Evolutionary conservation across 2,113 vertebrate genomes (phyloP), one percentile per base, ranked within the genome.

Genomic region (Datnioides undecimradiatus): DNA sequence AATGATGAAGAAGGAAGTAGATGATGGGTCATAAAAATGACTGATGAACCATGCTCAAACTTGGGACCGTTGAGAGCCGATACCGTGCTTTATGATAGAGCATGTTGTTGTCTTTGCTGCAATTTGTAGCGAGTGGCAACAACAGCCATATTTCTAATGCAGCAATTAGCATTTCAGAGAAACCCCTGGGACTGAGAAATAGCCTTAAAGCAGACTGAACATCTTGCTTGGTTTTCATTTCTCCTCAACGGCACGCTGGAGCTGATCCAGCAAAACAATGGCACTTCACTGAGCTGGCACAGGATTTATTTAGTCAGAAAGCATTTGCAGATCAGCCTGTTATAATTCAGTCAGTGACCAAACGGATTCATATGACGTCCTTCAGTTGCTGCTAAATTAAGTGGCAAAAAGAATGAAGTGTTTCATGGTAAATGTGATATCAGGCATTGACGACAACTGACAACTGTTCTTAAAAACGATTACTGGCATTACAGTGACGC

Each of bases 1-100:
- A 90, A 87, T 89, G 91, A 93, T 88, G 92, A 93, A 91, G 90
- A 88, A 90, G 89, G 84, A 87, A 79, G 74, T 57, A 73, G 86
- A 90, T 91, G 92, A 91, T 60, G 84, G 83, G 86, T 87, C 90
- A 88, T 93, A 93, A 93, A 93, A 90, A 91, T 92, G 90, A 93
- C 65, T 79, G 86, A 93, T 91, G 90, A 83, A 83, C 57, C 58
- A 6, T 49, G 86, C 76, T 87, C 59, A 84, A 83, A 87, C 74
- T 80, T 60, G 74, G 68, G 62, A 38, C 84, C 78, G 17, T 48
- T 16, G 80, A 83, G 86, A 73, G 84, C 63, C 55, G 57, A 76
- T 78, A 70, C 65, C 31, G 69, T 27, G 75, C 84, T 87, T 87
- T 71, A 55, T 90, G 91, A 92, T 86, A 27, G 75, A 88, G 82